Evolutionary conservation across 2,113 vertebrate species (phyloP).

Genomic region (Psilopsiagon aurifrons): DNA sequence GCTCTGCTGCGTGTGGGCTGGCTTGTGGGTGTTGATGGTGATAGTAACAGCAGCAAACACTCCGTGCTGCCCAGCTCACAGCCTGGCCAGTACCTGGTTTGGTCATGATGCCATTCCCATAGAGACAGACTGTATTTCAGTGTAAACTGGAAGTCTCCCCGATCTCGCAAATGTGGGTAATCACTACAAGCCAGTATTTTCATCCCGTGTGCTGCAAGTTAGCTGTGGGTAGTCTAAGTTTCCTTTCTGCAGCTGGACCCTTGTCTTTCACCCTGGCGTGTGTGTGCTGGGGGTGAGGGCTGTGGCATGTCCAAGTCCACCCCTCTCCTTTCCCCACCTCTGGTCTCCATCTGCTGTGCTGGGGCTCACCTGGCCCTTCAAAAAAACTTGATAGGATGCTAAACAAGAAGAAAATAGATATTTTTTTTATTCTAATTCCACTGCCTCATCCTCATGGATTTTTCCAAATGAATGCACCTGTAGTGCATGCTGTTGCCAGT

Average conservation of each 20-base stretch:
- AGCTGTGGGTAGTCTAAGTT: not conserved
- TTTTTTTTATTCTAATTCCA: not conserved
- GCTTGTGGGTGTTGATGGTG: accelerated
- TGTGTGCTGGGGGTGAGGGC: not conserved
- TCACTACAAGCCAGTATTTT: not conserved
- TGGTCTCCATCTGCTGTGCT: not conserved
- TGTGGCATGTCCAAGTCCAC: not conserved
- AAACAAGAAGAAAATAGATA: not conserved
- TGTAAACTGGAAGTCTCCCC: not conserved
- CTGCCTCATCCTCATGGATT: not conserved
- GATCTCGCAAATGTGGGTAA: accelerated
- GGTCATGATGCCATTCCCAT: accelerated
- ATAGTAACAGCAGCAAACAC: not conserved
- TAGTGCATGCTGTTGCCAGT: not conserved
- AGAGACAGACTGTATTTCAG: not conserved
- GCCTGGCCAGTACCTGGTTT: not conserved
- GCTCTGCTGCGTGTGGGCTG: not conserved
- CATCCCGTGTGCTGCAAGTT: not conserved
- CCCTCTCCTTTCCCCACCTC: not conserved
- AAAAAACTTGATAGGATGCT: not conserved
- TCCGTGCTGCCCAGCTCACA: not conserved
- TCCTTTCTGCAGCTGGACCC: not conserved
- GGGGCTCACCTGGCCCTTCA: not conserved
- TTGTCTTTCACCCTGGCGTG: not conserved
- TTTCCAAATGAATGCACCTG: not conserved